phyloP scores from a whole-genome alignment of 1,140 invertebrate genomes.

The Bombyx mandarina region DNA sequence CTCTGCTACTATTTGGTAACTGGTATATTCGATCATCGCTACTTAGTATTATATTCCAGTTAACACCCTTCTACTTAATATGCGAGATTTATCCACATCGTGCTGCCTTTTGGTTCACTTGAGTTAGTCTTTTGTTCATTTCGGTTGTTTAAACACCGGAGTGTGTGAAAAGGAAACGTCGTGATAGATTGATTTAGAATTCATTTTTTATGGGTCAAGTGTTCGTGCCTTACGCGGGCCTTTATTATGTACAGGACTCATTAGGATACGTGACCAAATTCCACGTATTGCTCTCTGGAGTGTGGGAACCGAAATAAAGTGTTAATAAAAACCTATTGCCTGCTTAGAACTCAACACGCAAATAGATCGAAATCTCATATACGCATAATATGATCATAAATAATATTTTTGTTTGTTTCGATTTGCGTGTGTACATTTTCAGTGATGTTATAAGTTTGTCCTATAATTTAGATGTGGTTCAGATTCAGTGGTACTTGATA shows the following conservation, averaged over 20 bases:
- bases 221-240: neutral
- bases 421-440: no score
- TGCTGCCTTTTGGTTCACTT: conserved; percentile 23
- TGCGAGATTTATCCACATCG: conserved; percentile 22
- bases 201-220: conserved; percentile 32
- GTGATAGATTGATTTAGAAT: conserved; percentile 19
- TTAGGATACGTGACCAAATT: conserved; percentile 4
- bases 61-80: conserved; percentile 21
- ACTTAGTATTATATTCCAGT: conserved; percentile 27
- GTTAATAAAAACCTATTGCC: no score
- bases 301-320: no score
- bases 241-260: conserved; percentile 1
- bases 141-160: conserved; percentile 16
- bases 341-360: no score
- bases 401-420: no score
- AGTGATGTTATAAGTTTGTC: no score
- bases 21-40: conserved; percentile 18
- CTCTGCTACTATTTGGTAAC: conserved; percentile 10
- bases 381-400: no score
- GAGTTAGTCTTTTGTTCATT: conserved; percentile 21
- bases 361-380: no score
- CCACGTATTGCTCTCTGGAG: neutral
- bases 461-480: no score
- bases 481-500: no score
- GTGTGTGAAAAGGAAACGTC: conserved; percentile 23